Conservation (phyloP, 2,888 invertebrate genomes). For the Pogonocherus hispidulus region DNA sequence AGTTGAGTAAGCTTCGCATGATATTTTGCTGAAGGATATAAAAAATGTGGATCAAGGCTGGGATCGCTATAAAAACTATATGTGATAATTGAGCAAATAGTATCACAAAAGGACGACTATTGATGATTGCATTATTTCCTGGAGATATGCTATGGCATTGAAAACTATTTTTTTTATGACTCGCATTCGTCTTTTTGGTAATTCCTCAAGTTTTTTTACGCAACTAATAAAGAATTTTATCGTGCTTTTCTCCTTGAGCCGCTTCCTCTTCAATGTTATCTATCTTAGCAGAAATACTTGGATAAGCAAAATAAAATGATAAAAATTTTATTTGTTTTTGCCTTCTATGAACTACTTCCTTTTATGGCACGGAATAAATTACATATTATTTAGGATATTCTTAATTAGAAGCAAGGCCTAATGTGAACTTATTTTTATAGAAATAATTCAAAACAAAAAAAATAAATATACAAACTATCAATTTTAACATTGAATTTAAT, state of each 20-base stretch:
- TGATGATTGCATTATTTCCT: not conserved
- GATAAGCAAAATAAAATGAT: conserved; percentile 21
- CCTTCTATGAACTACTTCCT: conserved; percentile 6
- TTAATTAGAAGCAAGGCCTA: too few species aligned
- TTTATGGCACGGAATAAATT: conserved; percentile 3
- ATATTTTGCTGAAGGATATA: not conserved
- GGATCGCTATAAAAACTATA: not conserved
- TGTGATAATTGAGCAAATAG: not conserved
- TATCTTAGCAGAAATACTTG: conserved; percentile 15
- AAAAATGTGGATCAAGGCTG: not conserved
- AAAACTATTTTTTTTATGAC: conserved; percentile 4
- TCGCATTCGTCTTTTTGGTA: conserved; percentile 5
- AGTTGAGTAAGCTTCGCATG: too few species aligned
- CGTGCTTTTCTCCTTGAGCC: not conserved
- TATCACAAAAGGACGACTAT: not conserved
- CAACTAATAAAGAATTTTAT: conserved; percentile 21
- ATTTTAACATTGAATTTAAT: too few species aligned
- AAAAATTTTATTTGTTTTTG: conserved; percentile 23
- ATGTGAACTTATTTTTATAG: too few species aligned
- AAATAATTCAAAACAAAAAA: too few species aligned
- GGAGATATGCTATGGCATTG: not conserved
- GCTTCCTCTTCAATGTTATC: conserved; percentile 4
- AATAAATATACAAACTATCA: too few species aligned
- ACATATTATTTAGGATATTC: not conserved
- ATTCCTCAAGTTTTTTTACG: conserved; percentile 1